Evolutionary conservation across 2,113 vertebrate genomes (phyloP).

Genomic region (Pseudopodoces humilis): DNA sequence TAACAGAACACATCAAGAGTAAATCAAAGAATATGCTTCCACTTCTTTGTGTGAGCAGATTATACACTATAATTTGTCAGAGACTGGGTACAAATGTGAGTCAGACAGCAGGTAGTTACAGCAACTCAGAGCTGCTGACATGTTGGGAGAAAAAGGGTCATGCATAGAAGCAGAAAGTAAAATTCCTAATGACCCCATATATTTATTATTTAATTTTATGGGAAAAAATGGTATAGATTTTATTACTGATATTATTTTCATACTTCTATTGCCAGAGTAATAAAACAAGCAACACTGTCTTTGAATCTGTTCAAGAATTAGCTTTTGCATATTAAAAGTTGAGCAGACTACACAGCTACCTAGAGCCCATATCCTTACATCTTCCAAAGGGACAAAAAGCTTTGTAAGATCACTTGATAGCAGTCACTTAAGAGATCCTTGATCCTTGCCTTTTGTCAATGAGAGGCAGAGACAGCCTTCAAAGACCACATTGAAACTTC

Average conservation of each 20-base stretch:
- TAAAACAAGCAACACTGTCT: not conserved
- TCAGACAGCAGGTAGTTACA: not conserved
- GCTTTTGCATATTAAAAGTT: not conserved
- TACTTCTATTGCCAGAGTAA: not conserved
- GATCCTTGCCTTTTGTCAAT: not conserved
- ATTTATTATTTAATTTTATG: not conserved
- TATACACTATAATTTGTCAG: not conserved
- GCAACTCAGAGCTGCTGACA: not conserved
- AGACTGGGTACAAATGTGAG: not conserved
- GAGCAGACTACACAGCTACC: not conserved
- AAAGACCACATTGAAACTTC: not conserved
- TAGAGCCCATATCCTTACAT: not conserved
- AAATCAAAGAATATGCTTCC: not conserved
- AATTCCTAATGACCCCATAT: not conserved
- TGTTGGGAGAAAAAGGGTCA: not conserved
- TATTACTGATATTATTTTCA: not conserved
- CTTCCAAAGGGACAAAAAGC: not conserved
- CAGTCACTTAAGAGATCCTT: not conserved
- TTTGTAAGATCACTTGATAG: not conserved
- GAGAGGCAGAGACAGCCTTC: not conserved
- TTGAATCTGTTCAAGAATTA: not conserved
- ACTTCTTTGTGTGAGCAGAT: not conserved
- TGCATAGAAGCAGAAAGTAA: not conserved
- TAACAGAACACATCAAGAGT: not conserved
- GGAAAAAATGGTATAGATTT: not conserved